Conservation (phyloP, 2,888 invertebrate genomes). For the Scaptomyza parva region DNA sequence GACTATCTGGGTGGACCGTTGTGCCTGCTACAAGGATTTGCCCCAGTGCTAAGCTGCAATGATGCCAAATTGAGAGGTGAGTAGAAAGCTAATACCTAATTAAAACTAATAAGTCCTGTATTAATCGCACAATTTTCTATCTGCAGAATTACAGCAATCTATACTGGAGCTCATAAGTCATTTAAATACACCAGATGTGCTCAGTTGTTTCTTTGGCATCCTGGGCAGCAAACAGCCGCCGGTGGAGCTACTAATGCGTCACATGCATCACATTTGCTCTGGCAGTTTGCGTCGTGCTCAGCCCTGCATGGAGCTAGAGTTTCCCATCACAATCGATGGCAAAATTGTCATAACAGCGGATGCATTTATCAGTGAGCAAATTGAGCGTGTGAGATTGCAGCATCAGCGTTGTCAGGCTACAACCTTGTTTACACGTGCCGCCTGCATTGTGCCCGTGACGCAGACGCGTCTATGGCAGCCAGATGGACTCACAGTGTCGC, state of each 20-base stretch:
- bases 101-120: no score
- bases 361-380: constrained; percentile 73
- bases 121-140: not conserved
- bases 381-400: constrained; percentile 82
- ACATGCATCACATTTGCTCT: constrained; percentile 85
- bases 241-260: constrained; percentile 86
- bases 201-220: constrained; percentile 87
- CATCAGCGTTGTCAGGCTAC: constrained; percentile 79
- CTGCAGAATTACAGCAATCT: constrained; percentile 88
- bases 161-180: constrained; percentile 88
- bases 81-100: not conserved
- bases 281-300: constrained; percentile 77
- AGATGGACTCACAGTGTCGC: constrained; percentile 82
- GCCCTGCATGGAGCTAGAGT: constrained; percentile 82
- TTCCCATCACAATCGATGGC: constrained; percentile 82
- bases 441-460: constrained; percentile 83
- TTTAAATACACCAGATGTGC: constrained; percentile 83
- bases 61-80: constrained; percentile 80
- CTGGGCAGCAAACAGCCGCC: constrained; percentile 87
- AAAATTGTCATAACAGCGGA: constrained; percentile 79
- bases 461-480: constrained; percentile 81
- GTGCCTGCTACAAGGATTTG: constrained; percentile 83
- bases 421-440: constrained; percentile 82
- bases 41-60: constrained; percentile 79
- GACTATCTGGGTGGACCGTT: constrained; percentile 84